phyloP scores from a whole-genome alignment of 2,797 vertebrate species.

The Parambassis ranga region DNA sequence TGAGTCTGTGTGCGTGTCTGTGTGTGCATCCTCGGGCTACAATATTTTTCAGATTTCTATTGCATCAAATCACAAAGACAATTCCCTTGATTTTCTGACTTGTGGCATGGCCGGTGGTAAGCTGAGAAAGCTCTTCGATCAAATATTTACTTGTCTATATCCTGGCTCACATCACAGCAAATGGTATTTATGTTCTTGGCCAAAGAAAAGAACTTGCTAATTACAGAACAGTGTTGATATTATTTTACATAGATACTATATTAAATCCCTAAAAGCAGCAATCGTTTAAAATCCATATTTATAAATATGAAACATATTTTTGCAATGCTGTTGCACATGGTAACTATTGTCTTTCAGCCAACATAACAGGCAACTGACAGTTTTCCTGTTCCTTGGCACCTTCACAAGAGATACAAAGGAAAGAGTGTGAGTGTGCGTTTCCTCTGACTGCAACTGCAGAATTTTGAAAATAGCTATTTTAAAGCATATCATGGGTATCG shows the following conservation, averaged over 20 bases:
- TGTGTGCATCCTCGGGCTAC: constrained; percentile 37
- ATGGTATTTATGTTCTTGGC: constrained; percentile 30
- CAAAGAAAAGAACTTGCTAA: constrained; percentile 2
- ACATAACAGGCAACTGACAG: neutral
- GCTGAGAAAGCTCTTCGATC: constrained; percentile 41
- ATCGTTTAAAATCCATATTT: too few relatives aligned
- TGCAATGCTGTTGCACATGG: too few relatives aligned
- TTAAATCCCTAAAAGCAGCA: too few relatives aligned
- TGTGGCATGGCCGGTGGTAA: constrained; percentile 42
- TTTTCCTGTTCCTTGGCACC: neutral
- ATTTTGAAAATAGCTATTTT: too few relatives aligned
- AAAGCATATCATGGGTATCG: too few relatives aligned
- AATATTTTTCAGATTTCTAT: constrained; percentile 62
- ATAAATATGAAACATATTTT: too few relatives aligned
- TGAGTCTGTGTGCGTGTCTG: constrained; percentile 6
- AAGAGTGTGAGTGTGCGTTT: too few relatives aligned
- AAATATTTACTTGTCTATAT: constrained; percentile 58
- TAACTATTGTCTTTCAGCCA: neutral
- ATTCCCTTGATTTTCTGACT: constrained; percentile 63
- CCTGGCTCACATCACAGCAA: constrained; percentile 24
- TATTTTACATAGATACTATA: neutral
- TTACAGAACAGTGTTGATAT: neutral
- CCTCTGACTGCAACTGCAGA: too few relatives aligned
- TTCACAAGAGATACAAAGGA: neutral
- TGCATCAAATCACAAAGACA: constrained; percentile 63